These are phyloP conservation scores for Unio delphinus DNA, from an alignment of 2,888 invertebrate species.

Conservation along the genomic window DNA sequence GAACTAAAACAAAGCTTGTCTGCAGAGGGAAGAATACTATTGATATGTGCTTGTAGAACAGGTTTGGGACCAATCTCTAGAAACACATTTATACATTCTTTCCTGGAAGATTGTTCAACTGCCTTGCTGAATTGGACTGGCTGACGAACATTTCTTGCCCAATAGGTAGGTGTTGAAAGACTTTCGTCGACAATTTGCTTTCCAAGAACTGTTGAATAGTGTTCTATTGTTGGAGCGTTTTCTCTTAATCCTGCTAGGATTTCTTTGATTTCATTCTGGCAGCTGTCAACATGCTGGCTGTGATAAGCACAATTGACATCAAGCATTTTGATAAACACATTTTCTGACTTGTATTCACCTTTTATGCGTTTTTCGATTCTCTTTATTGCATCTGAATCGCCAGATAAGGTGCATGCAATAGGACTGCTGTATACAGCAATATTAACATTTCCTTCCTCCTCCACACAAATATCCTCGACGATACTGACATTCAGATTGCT, in stretches of 20 bases:
- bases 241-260: conserved; percentile 21
- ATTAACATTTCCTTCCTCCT: conserved; percentile 8
- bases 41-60: conserved; percentile 38
- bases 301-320: conserved; percentile 53
- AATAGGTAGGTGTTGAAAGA: conserved; percentile 42
- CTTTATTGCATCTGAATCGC: conserved; percentile 28
- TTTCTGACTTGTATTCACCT: conserved; percentile 7
- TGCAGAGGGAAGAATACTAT: conserved; percentile 26
- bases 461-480: conserved; percentile 12
- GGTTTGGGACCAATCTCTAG: conserved; percentile 59
- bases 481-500: conserved; percentile 19
- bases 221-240: conserved; percentile 14
- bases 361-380: conserved; percentile 23
- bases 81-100: conserved; percentile 32
- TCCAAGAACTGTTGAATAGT: conserved; percentile 52
- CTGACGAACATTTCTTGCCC: conserved; percentile 48
- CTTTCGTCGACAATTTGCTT: conserved; percentile 13
- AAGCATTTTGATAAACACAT: conserved; percentile 26
- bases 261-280: conserved; percentile 25
- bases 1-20: conserved; percentile 19
- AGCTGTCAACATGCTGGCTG: conserved; percentile 39
- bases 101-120: conserved; percentile 17
- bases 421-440: conserved; percentile 44
- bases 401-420: conserved; percentile 38
- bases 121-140: conserved; percentile 49